A percentile compares a stretch with the other conserved stretches of the same genome.
Conservation (phyloP, 1,140 invertebrate species). For the Drosophila repleta region DNA sequence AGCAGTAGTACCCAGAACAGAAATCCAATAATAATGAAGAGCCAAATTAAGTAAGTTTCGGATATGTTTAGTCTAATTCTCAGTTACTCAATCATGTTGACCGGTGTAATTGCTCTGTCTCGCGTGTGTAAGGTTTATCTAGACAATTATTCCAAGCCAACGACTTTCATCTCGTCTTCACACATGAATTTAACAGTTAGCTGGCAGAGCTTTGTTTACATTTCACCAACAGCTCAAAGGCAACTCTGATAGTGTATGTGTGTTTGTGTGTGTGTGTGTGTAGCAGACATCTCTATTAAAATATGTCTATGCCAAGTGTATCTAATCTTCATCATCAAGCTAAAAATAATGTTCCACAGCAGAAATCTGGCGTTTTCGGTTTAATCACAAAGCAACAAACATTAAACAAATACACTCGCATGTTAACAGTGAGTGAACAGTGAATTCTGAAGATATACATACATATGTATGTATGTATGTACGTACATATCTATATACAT, state of each 20-base stretch:
- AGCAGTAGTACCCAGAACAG: no score
- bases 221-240: background rate
- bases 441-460: background rate
- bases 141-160: no score
- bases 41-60: no score
- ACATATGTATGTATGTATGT: background rate
- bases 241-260: background rate
- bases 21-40: no score
- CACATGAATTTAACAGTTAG: background rate
- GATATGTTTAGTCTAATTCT: no score
- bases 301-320: no score
- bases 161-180: background rate
- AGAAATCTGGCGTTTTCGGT: no score
- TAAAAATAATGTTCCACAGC: background rate
- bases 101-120: no score
- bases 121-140: no score
- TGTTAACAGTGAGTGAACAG: background rate
- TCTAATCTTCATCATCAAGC: background rate
- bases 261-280: background rate
- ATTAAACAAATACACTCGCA: background rate
- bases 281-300: background rate
- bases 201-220: background rate
- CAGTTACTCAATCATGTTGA: no score
- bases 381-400: no score
- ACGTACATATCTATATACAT: background rate